Conservation (phyloP, 1,140 invertebrate genomes). For the Tribolium madens region DNA sequence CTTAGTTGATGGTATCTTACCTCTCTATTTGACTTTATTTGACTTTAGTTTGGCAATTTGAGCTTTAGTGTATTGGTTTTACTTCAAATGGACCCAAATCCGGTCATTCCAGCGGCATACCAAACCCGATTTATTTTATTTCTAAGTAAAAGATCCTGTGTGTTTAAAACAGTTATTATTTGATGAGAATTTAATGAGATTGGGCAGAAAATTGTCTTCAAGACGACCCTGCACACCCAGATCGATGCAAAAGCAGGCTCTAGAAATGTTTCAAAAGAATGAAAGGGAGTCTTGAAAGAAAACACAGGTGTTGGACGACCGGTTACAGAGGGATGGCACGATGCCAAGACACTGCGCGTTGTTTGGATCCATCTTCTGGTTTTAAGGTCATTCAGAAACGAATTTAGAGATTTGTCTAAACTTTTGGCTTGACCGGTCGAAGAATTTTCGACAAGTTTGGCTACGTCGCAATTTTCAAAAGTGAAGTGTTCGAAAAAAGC, state of each 20-base stretch:
- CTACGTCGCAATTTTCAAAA: background rate
- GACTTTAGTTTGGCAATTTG: no score
- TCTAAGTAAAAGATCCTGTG: no score
- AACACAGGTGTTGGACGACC: conserved; percentile 18
- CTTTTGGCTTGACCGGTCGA: background rate
- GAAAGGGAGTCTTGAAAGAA: conserved; percentile 6
- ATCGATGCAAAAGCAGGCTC: background rate
- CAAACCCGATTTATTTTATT: no score
- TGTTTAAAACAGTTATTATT: no score
- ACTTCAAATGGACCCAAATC: no score
- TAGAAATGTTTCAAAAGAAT: background rate
- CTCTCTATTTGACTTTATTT: no score
- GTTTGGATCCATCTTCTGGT: conserved; percentile 15
- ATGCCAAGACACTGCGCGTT: conserved; percentile 18
- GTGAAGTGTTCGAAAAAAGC: background rate
- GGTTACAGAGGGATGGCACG: conserved; percentile 12
- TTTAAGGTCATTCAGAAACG: conserved; percentile 25
- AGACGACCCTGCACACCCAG: no score
- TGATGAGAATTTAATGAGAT: no score
- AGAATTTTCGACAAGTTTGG: background rate
- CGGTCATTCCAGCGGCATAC: no score
- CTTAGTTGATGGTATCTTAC: no score
- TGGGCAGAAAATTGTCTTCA: no score
- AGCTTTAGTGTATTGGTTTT: no score
- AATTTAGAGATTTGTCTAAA: conserved; percentile 22